Evolutionary conservation across 2,888 invertebrate genomes (phyloP).

Genomic region (Drosophila rellima): DNA sequence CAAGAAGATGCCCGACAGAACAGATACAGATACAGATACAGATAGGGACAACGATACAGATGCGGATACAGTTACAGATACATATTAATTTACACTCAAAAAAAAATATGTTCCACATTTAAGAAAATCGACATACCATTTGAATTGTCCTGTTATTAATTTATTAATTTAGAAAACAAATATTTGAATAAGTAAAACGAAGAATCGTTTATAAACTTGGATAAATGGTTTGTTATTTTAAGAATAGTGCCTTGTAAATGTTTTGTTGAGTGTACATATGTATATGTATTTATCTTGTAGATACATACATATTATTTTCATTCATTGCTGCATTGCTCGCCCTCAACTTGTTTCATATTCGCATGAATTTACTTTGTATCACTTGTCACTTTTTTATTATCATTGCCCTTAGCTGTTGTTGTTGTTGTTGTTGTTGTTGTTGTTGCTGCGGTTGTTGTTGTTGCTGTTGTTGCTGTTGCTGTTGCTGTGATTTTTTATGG

Average conservation of each 20-base stretch:
- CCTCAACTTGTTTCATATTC: conserved; percentile 69
- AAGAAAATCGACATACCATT: too few relatives aligned
- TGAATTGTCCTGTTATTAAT: too few relatives aligned
- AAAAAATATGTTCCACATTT: not conserved
- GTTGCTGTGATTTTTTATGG: conserved; percentile 76
- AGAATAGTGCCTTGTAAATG: too few relatives aligned
- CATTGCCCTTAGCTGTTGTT: conserved; percentile 50
- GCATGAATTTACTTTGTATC: conserved; percentile 83
- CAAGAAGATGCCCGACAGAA: conserved; percentile 35
- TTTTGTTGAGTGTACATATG: not conserved
- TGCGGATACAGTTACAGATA: not conserved
- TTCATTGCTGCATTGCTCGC: conserved; percentile 62
- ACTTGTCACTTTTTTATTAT: conserved; percentile 82
- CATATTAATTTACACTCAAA: not conserved
- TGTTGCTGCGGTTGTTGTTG: conserved; percentile 8
- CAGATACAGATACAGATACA: conserved; percentile 16
- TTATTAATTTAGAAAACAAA: too few relatives aligned
- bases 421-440: conserved; percentile 41
- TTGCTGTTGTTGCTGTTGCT: conserved; percentile 38
- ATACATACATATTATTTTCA: conserved; percentile 43
- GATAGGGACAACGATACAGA: conserved; percentile 5
- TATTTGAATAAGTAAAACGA: too few relatives aligned
- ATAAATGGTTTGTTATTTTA: too few relatives aligned
- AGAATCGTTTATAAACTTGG: too few relatives aligned
- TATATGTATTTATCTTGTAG: conserved; percentile 4